Evolutionary conservation across 2,797 vertebrate genomes (phyloP), one percentile per base, ranked within the genome.

Genomic region (Percopsis omiscomaycus): DNA sequence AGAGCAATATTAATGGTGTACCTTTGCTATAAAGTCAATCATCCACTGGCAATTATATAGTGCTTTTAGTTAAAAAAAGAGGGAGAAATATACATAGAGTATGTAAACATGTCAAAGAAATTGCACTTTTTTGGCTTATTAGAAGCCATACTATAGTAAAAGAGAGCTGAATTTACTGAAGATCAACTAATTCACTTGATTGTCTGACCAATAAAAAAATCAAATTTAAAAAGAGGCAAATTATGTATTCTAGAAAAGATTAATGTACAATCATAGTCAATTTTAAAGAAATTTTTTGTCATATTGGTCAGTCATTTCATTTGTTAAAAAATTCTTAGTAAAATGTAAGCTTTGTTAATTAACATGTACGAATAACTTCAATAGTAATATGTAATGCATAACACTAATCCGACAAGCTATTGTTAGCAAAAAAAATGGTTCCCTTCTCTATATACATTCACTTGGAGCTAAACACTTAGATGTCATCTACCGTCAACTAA

Each of bases 1-100:
- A 91, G 89, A 91, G 90, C 91, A 89, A 81, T 88, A 85, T 89
- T 84, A 85, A 84, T 84, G 79, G 86, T 86, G 54, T 87, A 90
- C 89, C 88, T 90, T 89, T 90, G 85, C 88, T 90, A 90, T 88
- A 90, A 92, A 91, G 86, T 90, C 90, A 89, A 90, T 90, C 85
- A 93, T 89, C 92, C 94, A 94, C 93, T 94, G 90, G 95, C 93
- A 94, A 87, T 93, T 93, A 93, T 84, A 94, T 95, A 96, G 94
- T 95, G 95, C 94, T 95, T 92, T 93, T 91, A 92, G 91, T 89
- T 89, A 79, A 82, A 86, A 88, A 63, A 76, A 80, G 84, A 88
- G 22, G 62, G 63, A 63, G 62, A 61, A 88, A 89, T 90, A 88
- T 88, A 90, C 86, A 82, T 86, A 86, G 83, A 86, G 69, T 82